phyloP scores from a whole-genome alignment of 2,888 invertebrate genomes.

The Vanessa cardui region DNA sequence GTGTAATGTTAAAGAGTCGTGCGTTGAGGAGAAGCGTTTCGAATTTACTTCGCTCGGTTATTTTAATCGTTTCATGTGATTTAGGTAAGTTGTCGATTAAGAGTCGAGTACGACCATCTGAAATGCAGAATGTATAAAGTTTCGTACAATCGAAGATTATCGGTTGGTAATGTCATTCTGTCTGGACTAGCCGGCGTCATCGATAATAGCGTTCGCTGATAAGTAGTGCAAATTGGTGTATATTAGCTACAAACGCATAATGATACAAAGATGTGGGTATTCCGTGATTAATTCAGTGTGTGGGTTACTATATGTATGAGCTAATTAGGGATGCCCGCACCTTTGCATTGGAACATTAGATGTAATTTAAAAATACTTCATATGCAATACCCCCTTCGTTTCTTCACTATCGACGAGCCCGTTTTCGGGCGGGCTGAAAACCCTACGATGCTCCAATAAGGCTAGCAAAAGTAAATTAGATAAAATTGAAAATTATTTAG shows the following conservation, averaged over 20 bases:
- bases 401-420: slow-evolving; percentile 69
- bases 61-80: slow-evolving; percentile 72
- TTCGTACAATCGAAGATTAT: slow-evolving; percentile 61
- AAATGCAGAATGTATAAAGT: slow-evolving; percentile 77
- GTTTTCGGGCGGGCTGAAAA: slow-evolving; percentile 75
- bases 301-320: slow-evolving; percentile 63
- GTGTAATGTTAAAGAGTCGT: slow-evolving; percentile 82
- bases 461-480: slow-evolving; percentile 80
- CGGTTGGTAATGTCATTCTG: slow-evolving; percentile 62
- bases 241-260: slow-evolving; percentile 72
- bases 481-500: slow-evolving; percentile 82
- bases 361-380: slow-evolving; percentile 68
- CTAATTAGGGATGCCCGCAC: slow-evolving; percentile 75
- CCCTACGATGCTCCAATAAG: slow-evolving; percentile 78
- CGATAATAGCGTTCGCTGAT: slow-evolving; percentile 68
- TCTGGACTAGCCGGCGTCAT: slow-evolving; percentile 61
- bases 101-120: slow-evolving; percentile 78
- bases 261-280: slow-evolving; percentile 81
- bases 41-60: slow-evolving; percentile 80
- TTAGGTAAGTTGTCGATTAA: slow-evolving; percentile 73
- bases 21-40: slow-evolving; percentile 83
- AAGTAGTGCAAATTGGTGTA: slow-evolving; percentile 81
- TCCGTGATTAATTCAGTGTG: slow-evolving; percentile 71
- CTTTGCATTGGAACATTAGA: slow-evolving; percentile 77
- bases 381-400: slow-evolving; percentile 71